Percentiles rank a stretch among this genome's conserved stretches.
Conservation (phyloP, 2,113 vertebrate species). For the Pomatostomus ruficeps region DNA sequence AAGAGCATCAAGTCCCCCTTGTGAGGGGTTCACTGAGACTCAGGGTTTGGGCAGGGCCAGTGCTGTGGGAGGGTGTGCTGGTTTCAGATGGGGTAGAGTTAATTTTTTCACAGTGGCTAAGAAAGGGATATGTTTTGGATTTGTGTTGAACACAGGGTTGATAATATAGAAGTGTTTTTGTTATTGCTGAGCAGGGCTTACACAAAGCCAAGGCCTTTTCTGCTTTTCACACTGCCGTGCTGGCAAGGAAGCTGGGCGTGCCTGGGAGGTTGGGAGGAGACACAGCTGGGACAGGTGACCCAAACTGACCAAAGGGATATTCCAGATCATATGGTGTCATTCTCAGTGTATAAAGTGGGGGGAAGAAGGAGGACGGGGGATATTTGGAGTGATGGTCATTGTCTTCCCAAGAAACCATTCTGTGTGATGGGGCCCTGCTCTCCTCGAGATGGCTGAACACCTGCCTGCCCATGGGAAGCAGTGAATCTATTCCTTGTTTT, state of each 20-base stretch:
- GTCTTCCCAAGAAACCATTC: not conserved
- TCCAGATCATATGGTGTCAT: not conserved
- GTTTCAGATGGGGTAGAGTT: not conserved
- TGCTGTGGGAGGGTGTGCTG: not conserved
- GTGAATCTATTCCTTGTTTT: not conserved
- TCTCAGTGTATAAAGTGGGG: not conserved
- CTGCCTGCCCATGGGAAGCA: not conserved
- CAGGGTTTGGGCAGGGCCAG: not conserved
- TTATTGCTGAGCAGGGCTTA: not conserved
- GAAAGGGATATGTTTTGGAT: not conserved
- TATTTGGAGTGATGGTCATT: not conserved
- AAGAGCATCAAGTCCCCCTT: fast-evolving
- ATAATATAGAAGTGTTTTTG: not conserved
- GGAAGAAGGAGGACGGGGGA: not conserved
- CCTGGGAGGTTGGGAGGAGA: not conserved
- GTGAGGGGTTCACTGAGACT: not conserved
- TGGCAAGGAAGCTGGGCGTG: not conserved
- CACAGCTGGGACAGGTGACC: not conserved
- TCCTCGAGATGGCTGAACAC: not conserved
- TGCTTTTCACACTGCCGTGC: not conserved
- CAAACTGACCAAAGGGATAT: not conserved
- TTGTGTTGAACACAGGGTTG: not conserved
- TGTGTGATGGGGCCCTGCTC: not conserved
- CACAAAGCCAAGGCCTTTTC: not conserved
- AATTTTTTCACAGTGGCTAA: not conserved